Evolutionary conservation across 2,888 invertebrate species (phyloP), one percentile per base, ranked within the genome.

Genomic region (Scaptomyza parva): DNA sequence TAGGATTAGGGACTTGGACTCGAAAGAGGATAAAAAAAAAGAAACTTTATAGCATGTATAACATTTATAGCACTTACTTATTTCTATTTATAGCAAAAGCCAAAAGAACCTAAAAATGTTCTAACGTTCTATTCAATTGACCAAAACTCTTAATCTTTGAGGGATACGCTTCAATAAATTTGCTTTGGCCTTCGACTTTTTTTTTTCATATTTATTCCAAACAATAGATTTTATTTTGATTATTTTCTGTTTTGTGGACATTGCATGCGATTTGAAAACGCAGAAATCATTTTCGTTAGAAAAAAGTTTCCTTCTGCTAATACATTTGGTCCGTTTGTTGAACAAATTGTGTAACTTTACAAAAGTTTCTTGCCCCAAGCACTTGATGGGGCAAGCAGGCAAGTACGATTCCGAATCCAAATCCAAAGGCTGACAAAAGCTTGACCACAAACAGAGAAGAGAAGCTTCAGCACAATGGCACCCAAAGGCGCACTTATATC

Each of bases 401-500:
- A 40, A 63, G 39, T 39, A 22, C 22, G 59, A 43, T 17, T 40
- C 12, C 6, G 9, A 40, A 17, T 26, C 26, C 41, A 14, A 59
- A 17, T 47, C 24, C 18, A 18, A 18, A 57, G 28, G 24, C 76
- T 70, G 65, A 78, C 82, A 87, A 66, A 66, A 71, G 86, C 83
- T 73, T 86, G 86, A 83, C 82, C 82, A 70, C 88, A 83, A 73
- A 60, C 74, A 30, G 68, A 39, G n/a, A n/a, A n/a, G n/a, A n/a
- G n/a, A n/a, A n/a, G 51, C 62, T 51, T 40, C 48, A 47, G 18
- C 81, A 88, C 88, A 83, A 83, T 83, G 73, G 88, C 70, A 83
- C 82, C 86, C 82, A 79, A 57, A 88, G 82, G 82, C 82, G 87
- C 88, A 83, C 87, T 88, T 83, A 79, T 53, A 68, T 61, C 57